Evolutionary conservation across 2,113 vertebrate genomes (phyloP).

Genomic region (Oncorhynchus clarkii): DNA sequence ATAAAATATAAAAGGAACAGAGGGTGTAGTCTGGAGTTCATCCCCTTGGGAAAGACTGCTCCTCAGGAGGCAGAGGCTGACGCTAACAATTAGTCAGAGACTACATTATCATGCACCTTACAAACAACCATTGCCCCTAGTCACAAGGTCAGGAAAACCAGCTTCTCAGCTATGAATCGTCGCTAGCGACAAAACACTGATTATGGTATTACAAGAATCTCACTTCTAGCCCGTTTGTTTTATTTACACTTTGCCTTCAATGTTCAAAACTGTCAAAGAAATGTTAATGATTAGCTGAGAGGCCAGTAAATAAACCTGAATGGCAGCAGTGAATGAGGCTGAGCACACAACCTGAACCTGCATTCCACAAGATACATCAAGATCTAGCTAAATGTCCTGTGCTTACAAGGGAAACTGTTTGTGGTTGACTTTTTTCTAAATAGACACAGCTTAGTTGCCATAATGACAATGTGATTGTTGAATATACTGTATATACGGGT

Average conservation of each 20-base stretch:
- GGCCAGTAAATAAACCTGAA: constrained; percentile 54
- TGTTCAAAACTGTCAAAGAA: too few species aligned
- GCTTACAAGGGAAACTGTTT: neutral
- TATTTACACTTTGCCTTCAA: constrained; percentile 2
- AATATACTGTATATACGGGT: neutral
- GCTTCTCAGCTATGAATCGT: too few species aligned
- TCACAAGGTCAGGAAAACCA: constrained; percentile 23
- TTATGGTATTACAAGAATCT: neutral
- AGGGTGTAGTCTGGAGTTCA: constrained; percentile 4
- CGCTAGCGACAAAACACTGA: neutral
- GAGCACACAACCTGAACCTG: constrained; percentile 30
- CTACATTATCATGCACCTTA: constrained; percentile 60
- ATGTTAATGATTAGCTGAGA: constrained; percentile 63
- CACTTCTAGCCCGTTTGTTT: neutral
- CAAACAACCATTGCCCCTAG: constrained; percentile 25
- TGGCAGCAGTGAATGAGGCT: constrained; percentile 27
- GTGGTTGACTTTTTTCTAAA: neutral
- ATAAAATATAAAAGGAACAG: neutral
- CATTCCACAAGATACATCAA: constrained; percentile 56
- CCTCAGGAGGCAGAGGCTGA: constrained; percentile 34
- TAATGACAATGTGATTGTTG: neutral
- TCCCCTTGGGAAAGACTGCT: constrained; percentile 51
- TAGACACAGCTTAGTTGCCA: neutral
- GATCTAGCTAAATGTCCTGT: constrained; percentile 23
- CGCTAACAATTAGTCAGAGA: constrained; percentile 36